Evolutionary conservation across 2,888 invertebrate genomes (phyloP), one percentile per base, ranked within the genome.

Genomic region (Drosophila merina): DNA sequence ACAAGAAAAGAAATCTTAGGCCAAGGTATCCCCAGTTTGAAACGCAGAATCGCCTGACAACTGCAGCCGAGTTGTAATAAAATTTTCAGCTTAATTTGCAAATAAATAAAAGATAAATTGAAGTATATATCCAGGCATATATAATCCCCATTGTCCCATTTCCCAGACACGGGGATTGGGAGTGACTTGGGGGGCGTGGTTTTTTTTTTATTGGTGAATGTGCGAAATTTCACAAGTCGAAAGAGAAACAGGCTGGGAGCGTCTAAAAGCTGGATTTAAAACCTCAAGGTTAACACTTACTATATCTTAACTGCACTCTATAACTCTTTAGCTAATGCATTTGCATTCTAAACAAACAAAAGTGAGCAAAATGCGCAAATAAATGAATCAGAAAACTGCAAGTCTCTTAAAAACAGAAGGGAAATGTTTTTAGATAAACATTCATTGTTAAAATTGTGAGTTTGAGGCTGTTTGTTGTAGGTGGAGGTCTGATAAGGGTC

Each of bases 161-260:
- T 87, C 82, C 72, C 82, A 82, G 60, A 6, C n/a, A 4, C n/a
- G 40, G 12, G 25, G 42, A 26, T 28, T 25, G 4, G 12, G 20
- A 31, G 14, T 25, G 25, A 44, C 5, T 44, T 10, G 25, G 20
- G 25, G 44, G 44, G 20, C 20, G 1, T 20, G 20, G 20, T 20
- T 20, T 20, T 20, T 20, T 14, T 60, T 60, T 48, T 48, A 33
- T 26, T 47, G 36, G 28, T 30, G 12, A 74, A 85, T 72, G 88
- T 83, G 82, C 83, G 88, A 87, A 82, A 77, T 87, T 74, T 85
- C 67, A 69, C 82, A 82, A 71, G 52, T 76, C 48, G n/a, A 38
- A 49, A 26, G 20, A 51, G 8, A 57, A 26, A 50, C 36, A 45
- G 25, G 26, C 4, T 44, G 14, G 5, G 28, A 36, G 31, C 12